Evolutionary conservation across 1,140 invertebrate species (phyloP).

Genomic region (Leucophenga varia): DNA sequence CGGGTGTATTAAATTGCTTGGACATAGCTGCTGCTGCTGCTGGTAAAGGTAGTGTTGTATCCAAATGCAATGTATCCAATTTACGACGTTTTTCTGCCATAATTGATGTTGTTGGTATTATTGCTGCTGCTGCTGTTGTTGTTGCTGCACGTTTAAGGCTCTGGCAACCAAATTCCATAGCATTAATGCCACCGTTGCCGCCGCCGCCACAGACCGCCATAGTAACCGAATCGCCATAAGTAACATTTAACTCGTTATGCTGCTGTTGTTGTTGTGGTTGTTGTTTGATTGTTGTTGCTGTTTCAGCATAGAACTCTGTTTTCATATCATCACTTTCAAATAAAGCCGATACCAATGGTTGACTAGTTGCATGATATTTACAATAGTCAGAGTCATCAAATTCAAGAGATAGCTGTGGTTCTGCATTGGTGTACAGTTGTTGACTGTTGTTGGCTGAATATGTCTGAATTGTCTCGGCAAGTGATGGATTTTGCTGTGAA

Average conservation of each 20-base stretch:
- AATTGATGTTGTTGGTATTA: neutral
- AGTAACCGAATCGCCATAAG: neutral
- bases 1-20: neutral
- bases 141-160: too few species aligned
- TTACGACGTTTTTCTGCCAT: slow-evolving; percentile 7
- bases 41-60: neutral
- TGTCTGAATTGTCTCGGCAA: too few species aligned
- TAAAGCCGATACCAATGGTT: neutral
- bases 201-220: too few species aligned
- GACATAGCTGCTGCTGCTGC: too few species aligned
- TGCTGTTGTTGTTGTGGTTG: neutral
- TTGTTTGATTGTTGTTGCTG: neutral
- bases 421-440: neutral
- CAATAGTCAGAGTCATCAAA: neutral
- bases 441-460: neutral
- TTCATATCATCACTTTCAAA: neutral
- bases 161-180: too few species aligned
- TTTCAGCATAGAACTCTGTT: neutral
- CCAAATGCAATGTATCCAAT: neutral
- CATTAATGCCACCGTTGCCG: too few species aligned
- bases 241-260: neutral
- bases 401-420: neutral
- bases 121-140: too few species aligned
- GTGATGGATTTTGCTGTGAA: neutral
- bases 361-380: too few species aligned